phyloP scores from a whole-genome alignment of 2,113 vertebrate species.

The Toxostoma redivivum region DNA sequence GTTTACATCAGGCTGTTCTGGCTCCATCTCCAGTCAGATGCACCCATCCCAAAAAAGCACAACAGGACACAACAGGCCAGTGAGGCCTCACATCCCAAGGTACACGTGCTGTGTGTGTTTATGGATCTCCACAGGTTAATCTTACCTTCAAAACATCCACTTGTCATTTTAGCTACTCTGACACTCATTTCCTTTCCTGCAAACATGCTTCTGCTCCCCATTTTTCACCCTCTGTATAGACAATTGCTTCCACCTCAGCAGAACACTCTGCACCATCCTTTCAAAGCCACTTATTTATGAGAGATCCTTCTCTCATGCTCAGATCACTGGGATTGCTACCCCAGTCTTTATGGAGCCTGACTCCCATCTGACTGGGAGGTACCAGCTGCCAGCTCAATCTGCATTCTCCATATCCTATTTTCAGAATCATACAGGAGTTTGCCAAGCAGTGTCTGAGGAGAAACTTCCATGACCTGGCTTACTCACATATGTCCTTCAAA shows the following conservation, averaged over 20 bases:
- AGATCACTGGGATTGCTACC: not conserved
- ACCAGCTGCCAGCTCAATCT: not conserved
- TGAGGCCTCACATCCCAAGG: accelerated
- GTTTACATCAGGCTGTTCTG: not conserved
- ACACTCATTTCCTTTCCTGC: not conserved
- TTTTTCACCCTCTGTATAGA: not conserved
- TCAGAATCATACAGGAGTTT: not conserved
- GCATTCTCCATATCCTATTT: not conserved
- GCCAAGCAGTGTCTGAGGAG: not conserved
- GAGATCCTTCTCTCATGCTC: not conserved
- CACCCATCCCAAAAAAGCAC: not conserved
- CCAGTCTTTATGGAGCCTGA: not conserved
- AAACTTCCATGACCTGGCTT: not conserved
- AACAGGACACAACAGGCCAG: not conserved
- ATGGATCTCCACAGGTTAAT: not conserved
- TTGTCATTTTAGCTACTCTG: not conserved
- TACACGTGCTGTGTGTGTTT: accelerated
- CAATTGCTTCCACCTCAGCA: not conserved
- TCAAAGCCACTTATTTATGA: not conserved
- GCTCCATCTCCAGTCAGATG: not conserved
- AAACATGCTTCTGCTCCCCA: not conserved
- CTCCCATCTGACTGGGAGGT: not conserved
- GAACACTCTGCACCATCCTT: not conserved
- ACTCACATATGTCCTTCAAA: not conserved
- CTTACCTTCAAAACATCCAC: not conserved